Evolutionary conservation across 2,113 vertebrate species (phyloP).

Genomic region (Cinclus cinclus): DNA sequence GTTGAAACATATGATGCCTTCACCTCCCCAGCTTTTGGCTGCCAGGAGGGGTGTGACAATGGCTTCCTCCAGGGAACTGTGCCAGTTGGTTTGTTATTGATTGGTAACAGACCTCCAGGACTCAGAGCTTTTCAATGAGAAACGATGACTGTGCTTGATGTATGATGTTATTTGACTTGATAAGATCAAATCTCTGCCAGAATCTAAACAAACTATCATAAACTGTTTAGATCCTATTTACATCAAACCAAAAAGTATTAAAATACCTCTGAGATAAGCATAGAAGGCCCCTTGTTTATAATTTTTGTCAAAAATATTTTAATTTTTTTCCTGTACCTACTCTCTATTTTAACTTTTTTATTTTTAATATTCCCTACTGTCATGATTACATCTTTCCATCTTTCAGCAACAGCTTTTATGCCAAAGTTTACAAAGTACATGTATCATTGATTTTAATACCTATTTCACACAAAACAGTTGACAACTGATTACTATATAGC

Average conservation of each 20-base stretch:
- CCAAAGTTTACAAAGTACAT: not conserved
- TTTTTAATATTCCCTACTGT: not conserved
- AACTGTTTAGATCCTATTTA: not conserved
- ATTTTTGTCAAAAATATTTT: not conserved
- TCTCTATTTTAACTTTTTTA: not conserved
- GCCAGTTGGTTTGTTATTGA: not conserved
- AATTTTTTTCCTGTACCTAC: not conserved
- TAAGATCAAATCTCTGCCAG: not conserved
- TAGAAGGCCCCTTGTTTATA: not conserved
- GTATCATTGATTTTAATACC: not conserved
- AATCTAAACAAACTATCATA: not conserved
- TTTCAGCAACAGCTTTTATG: not conserved
- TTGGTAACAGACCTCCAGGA: not conserved
- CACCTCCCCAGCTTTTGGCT: not conserved
- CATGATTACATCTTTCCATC: not conserved
- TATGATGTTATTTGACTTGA: not conserved
- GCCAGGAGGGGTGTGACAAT: not conserved
- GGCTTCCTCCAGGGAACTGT: not conserved
- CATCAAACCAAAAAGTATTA: not conserved
- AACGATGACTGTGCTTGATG: not conserved
- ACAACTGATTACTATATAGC: not conserved
- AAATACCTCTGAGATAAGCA: not conserved
- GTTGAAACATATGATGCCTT: not conserved
- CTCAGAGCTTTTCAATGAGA: not conserved
- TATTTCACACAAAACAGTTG: not conserved